A percentile compares a stretch with the other conserved stretches of the same genome.
Conservation (phyloP, 2,888 invertebrate species). For the Automeris io region DNA sequence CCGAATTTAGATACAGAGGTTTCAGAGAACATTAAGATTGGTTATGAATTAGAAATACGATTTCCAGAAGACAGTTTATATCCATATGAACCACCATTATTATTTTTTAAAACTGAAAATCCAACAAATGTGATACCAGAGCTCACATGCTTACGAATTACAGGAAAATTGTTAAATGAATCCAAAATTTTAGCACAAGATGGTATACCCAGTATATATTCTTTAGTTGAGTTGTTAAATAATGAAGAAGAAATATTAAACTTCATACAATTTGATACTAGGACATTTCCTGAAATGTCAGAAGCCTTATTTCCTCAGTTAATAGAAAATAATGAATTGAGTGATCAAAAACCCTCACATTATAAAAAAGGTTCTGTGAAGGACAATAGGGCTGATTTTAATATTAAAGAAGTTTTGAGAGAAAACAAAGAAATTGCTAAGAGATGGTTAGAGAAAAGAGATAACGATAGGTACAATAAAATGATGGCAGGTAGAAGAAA, state of each 20-base stretch:
- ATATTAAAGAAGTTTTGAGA: constrained; percentile 70
- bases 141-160: constrained; percentile 80
- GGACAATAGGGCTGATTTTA: constrained; percentile 66
- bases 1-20: constrained; percentile 31
- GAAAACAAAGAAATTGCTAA: constrained; percentile 80
- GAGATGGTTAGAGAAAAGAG: constrained; percentile 78
- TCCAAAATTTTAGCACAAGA: constrained; percentile 79
- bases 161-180: constrained; percentile 81
- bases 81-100: constrained; percentile 84
- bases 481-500: constrained; percentile 80
- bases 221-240: constrained; percentile 82
- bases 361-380: constrained; percentile 79
- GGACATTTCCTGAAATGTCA: constrained; percentile 68
- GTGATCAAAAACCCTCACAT: constrained; percentile 74
- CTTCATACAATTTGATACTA: constrained; percentile 75
- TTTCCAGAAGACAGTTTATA: constrained; percentile 83
- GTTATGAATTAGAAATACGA: constrained; percentile 84
- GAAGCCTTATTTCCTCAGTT: constrained; percentile 79
- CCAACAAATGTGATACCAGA: constrained; percentile 78
- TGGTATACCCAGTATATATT: constrained; percentile 84
- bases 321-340: constrained; percentile 44
- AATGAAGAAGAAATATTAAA: constrained; percentile 81
- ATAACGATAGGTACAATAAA: constrained; percentile 79
- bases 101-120: constrained; percentile 81
- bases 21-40: constrained; percentile 49